Evolutionary conservation across 2,797 vertebrate genomes (phyloP), one percentile per base, ranked within the genome.

Genomic region (Tinamus major): DNA sequence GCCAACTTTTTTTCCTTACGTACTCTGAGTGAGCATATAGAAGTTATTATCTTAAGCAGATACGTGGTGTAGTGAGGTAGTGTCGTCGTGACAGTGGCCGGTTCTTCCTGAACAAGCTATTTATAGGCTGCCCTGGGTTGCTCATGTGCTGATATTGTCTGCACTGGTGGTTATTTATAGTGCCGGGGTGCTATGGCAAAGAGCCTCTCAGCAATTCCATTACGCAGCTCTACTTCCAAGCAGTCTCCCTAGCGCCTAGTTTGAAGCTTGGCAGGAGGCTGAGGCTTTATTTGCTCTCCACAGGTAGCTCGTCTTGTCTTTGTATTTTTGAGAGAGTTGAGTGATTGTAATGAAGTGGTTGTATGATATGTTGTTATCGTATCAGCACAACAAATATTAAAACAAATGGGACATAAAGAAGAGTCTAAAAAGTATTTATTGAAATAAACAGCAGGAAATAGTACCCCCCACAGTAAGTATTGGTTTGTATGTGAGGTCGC

Each of bases 121-220:
- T 95, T 94, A 51, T 96, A 96, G 84, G 11, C 91, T 26, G 31
- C 78, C 86, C 86, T 95, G 83, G 94, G 96, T 95, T 90, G 90
- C 51, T 90, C 93, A 90, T 41, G 59, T 35, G 48, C 80, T 91
- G n/a, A 78, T 94, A 92, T 20, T 94, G 87, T 97, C 95, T 95
- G 89, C 94, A 77, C 55, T 93, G 81, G 79, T 85, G 42, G n/a
- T 92, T 96, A 67, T 95, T 97, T 97, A 74, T 85, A 85, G 91
- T 88, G 44, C 92, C 80, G 69, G 53, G 8, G 72, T 93, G 87
- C 91, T 89, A 58, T 87, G 79, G 92, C 81, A 79, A 92, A 93
- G 83, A 94, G 53, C 79, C 85, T 65, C 80, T 96, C 85, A 89
- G 33, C 84, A 37, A 96, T 97, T 97, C 89, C 85, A 51, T 91